These are phyloP conservation scores for Campoplex capitator DNA, from an alignment of 2,888 invertebrate species.

Conservation along the genomic window DNA sequence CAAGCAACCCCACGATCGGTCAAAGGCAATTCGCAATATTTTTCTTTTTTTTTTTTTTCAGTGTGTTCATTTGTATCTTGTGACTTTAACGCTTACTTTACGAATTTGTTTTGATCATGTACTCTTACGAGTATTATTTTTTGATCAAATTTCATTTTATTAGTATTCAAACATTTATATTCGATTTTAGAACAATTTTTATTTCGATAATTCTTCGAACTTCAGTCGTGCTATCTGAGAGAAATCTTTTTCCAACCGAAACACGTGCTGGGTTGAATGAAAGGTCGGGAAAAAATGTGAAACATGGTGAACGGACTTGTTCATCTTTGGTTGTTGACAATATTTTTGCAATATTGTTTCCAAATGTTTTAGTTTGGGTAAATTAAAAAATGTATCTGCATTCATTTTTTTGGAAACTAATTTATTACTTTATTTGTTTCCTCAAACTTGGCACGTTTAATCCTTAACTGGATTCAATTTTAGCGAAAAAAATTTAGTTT, in stretches of 20 bases:
- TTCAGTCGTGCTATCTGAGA: background rate
- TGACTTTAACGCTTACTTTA: background rate
- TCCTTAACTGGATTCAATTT: too few species aligned
- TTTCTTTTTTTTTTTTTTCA: constrained; percentile 62
- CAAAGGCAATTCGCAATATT: constrained; percentile 81
- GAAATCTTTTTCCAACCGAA: background rate
- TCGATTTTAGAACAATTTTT: background rate
- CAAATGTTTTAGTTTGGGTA: background rate
- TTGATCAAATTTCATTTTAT: background rate
- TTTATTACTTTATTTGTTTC: background rate
- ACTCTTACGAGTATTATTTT: background rate
- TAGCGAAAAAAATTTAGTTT: background rate
- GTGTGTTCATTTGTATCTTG: constrained; percentile 41
- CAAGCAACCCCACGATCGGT: constrained; percentile 85
- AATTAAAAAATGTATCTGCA: background rate
- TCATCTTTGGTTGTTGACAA: too few species aligned
- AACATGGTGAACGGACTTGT: background rate
- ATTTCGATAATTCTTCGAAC: background rate
- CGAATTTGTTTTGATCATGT: background rate
- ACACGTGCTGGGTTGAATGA: constrained; percentile 5
- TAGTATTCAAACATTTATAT: background rate
- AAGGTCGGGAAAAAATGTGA: background rate
- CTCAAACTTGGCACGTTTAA: background rate
- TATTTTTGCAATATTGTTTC: background rate
- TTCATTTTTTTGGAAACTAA: background rate